phyloP scores from a whole-genome alignment of 2,113 vertebrate genomes.

The Scopus umbretta region DNA sequence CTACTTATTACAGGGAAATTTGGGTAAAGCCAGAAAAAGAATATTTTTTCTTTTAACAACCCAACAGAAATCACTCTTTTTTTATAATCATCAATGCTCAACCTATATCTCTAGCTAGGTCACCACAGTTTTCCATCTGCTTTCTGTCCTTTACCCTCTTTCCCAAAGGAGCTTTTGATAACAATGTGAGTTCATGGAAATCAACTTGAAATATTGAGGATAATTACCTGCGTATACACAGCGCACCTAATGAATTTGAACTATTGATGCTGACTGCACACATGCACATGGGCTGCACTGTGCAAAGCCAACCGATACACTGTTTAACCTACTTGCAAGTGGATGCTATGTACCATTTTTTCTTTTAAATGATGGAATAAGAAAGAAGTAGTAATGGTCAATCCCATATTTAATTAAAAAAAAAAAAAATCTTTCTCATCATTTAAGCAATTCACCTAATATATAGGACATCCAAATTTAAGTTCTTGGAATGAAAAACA shows the following conservation, averaged over 20 bases:
- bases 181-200: accelerated
- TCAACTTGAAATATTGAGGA: background rate
- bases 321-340: background rate
- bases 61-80: background rate
- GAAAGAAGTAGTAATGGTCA: background rate
- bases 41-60: background rate
- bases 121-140: background rate
- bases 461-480: background rate
- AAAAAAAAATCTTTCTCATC: background rate
- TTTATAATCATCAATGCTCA: background rate
- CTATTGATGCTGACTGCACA: background rate
- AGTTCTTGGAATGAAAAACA: background rate
- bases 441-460: background rate
- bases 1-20: background rate
- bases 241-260: background rate
- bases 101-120: background rate
- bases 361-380: background rate
- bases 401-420: background rate
- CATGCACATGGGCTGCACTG: background rate
- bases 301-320: background rate
- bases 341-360: background rate
- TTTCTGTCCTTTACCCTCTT: background rate
- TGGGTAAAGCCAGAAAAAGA: background rate
- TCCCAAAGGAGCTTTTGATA: background rate
- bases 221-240: background rate